A percentile compares a stretch with the other conserved stretches of the same genome.
Conservation (phyloP, 2,113 vertebrate genomes). For the Australoheros scitulus region DNA sequence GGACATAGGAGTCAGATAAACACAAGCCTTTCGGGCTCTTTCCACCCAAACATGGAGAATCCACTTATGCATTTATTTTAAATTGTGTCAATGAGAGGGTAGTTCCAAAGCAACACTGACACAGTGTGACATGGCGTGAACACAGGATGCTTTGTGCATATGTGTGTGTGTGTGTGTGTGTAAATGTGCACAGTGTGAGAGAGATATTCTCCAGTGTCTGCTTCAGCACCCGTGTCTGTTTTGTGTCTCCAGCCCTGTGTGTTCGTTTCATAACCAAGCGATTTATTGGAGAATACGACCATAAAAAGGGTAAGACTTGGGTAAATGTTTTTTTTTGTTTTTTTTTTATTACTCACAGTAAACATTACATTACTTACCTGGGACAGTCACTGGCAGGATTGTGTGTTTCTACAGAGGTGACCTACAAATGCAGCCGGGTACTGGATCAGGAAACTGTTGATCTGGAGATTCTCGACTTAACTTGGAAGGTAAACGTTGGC, state of each 20-base stretch:
- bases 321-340: neutral
- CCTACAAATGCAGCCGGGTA: conserved; percentile 74
- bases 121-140: neutral
- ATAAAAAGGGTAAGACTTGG: conserved; percentile 72
- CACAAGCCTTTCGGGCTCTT: neutral
- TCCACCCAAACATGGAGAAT: conserved; percentile 6
- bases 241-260: conserved; percentile 77
- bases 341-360: neutral
- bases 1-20: conserved; percentile 30
- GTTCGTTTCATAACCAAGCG: conserved; percentile 81
- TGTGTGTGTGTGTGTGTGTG: neutral
- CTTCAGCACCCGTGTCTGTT: conserved; percentile 46
- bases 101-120: neutral
- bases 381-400: neutral
- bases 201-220: neutral
- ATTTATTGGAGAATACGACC: conserved; percentile 82
- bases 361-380: too few species aligned
- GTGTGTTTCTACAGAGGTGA: conserved; percentile 68
- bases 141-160: neutral
- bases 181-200: neutral
- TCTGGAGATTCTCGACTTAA: conserved; percentile 78
- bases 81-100: neutral
- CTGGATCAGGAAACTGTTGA: conserved; percentile 78
- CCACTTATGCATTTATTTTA: neutral
- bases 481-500: conserved; percentile 65